Base-by-base conservation (phyloP, 2,797 vertebrate genomes). In the Psittacula echo region DNA sequence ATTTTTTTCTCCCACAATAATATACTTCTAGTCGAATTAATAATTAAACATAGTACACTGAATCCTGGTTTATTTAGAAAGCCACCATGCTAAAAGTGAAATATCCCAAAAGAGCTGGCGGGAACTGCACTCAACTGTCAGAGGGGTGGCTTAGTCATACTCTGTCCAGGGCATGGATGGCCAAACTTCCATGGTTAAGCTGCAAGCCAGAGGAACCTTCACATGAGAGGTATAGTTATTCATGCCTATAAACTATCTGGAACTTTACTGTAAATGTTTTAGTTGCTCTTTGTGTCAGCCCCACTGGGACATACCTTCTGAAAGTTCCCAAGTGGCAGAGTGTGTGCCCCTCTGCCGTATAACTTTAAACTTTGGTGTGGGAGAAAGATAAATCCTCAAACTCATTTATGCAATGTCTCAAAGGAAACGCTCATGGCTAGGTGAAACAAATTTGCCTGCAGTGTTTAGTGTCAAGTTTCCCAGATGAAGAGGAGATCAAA, bases 401-500 rank as follows among this genome's bases (percentile, higher is more conserved):
- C 58, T 86, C 39, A 30, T 68, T 74, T 48, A 0, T 13, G 9
- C 2, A 4, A 68, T 39, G 48, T 81, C 85, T 85, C 87, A 14
- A 68, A 93, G 85, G 76, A 41, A 85, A 27, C 0, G 1, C 87
- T 91, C 27, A 13, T n/a, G 65, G 85, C 73, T 17, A 13, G 82
- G 79, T 75, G 92, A 93, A 93, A 70, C 73, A 62, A 93, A 93
- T 93, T 87, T 81, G 85, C 76, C 92, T 92, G 91, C 56, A 30
- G 87, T 92, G 79, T 95, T 95, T 91, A 92, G 87, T 93, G 92
- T 96, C 94, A 92, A 13, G 68, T 62, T 91, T 93, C 82, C 79
- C 78, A 81, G 89, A 92, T 29, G 87, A 92, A 70, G 89, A 93
- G 58, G 50, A 94, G 87, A 95, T 96, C 92, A 95, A 94, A 96